Base-by-base conservation (phyloP, 37 sponge, comb jelly and placozoan species). In the Theonella swinhoei region DNA sequence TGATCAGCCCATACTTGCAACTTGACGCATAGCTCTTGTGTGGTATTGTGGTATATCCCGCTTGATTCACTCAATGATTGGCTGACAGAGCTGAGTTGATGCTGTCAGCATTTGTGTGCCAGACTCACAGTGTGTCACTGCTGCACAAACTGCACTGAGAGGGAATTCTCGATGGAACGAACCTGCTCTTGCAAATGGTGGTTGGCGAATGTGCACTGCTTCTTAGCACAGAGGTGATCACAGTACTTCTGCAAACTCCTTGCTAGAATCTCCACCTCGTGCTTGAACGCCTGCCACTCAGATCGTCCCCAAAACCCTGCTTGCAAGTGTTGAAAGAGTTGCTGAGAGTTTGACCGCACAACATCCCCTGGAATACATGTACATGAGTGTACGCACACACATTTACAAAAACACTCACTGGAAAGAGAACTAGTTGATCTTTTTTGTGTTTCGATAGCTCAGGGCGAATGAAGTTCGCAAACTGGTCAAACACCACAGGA, bases 21-120 rank as follows among this genome's bases (percentile, higher is more conserved):
- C n/a, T n/a, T n/a, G n/a, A n/a, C n/a, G n/a, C n/a, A n/a, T n/a
- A n/a, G n/a, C n/a, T n/a, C n/a, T n/a, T n/a, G n/a, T n/a, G n/a
- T n/a, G n/a, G n/a, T n/a, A 83, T 33, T 83, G 83, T 75, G 9
- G 28, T 68, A 26, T 75, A 54, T 1, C 43, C 39, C 22, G 26
- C 24, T n/a, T n/a, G n/a, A n/a, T n/a, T n/a, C n/a, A n/a, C n/a
- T n/a, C n/a, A n/a, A n/a, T n/a, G n/a, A n/a, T n/a, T n/a, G n/a
- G n/a, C n/a, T 54, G 39, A 25, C 31, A 75, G 31, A 54, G 75
- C 75, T 42, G 43, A 41, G 30, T 3, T 31, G 42, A 41, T 75
- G 26, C 41, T 64, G 3, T 24, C 23, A 3, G 41, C 79, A 35
- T 22, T 24, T 23, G 28, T 62, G 38, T 78, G 79, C 81, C 81